Evolutionary conservation across 2,113 vertebrate genomes (phyloP).

Genomic region (Heterotis niloticus): DNA sequence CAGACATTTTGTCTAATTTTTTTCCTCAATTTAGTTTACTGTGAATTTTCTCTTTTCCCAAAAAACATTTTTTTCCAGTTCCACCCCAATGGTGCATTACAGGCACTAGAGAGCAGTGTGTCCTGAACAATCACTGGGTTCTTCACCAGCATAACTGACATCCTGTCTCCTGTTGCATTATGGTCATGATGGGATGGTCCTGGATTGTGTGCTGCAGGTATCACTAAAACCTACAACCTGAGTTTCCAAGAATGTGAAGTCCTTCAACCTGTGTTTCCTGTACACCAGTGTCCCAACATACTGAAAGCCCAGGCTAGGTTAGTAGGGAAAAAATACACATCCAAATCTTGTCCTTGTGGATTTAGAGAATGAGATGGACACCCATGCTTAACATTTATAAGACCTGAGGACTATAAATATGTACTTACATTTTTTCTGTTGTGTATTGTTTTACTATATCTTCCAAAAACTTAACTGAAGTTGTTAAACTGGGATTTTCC

Average conservation of each 20-base stretch:
- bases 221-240: constrained; percentile 84
- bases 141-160: not conserved
- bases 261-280: constrained; percentile 80
- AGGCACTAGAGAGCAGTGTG: constrained; percentile 23
- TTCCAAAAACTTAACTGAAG: too few species aligned
- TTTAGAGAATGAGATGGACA: not conserved
- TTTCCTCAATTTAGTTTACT: not conserved
- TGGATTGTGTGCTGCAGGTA: constrained; percentile 60
- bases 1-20: not conserved
- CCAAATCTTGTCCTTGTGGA: not conserved
- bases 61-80: not conserved
- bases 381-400: too few species aligned
- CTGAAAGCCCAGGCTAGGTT: constrained; percentile 84
- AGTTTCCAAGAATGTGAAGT: constrained; percentile 79
- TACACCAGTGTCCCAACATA: constrained; percentile 76
- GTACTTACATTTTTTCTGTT: too few species aligned
- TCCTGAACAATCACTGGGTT: not conserved
- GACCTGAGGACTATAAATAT: too few species aligned
- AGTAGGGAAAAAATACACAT: constrained; percentile 25
- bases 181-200: not conserved
- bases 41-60: not conserved
- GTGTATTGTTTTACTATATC: too few species aligned
- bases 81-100: not conserved
- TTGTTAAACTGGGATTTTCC: too few species aligned
- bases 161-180: not conserved